A percentile compares a stretch with the other conserved stretches of the same genome.
Conservation (phyloP, 2,888 invertebrate species). For the Orthosia gracilis region DNA sequence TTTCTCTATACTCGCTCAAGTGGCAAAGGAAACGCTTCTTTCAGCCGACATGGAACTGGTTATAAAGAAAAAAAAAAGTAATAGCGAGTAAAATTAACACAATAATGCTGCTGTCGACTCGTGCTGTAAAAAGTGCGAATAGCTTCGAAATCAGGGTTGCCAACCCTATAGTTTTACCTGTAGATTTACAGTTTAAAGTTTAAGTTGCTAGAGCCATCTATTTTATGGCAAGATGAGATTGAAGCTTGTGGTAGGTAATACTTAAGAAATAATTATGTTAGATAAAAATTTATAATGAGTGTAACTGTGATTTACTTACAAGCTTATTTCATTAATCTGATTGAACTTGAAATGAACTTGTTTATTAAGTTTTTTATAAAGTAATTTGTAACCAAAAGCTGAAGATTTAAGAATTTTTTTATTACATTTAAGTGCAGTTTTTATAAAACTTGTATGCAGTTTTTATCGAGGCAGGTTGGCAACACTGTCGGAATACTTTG, state of each 20-base stretch:
- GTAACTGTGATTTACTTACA: not conserved
- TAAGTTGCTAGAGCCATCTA: no score
- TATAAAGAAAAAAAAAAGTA: conserved; percentile 52
- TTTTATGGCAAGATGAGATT: no score
- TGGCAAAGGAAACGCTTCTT: conserved; percentile 60
- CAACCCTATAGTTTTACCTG: not conserved
- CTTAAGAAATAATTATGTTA: no score
- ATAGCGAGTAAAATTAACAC: conserved; percentile 65
- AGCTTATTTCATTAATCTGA: not conserved
- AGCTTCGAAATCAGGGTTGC: conserved; percentile 61
- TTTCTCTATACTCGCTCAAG: conserved; percentile 47
- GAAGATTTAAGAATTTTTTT: not conserved
- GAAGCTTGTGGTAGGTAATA: no score
- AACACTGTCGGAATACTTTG: conserved; percentile 60
- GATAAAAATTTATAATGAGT: not conserved
- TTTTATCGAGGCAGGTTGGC: not conserved
- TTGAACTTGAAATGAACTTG: not conserved
- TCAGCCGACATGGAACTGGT: conserved; percentile 56
- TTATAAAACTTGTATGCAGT: not conserved
- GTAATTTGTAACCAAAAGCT: not conserved
- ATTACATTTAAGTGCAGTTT: not conserved
- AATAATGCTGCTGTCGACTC: conserved; percentile 63
- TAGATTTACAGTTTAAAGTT: not conserved
- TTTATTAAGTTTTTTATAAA: no score
- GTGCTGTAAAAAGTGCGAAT: conserved; percentile 71